Percentiles rank a stretch among this genome's conserved stretches.
phyloP scores from a whole-genome alignment of 2,113 vertebrate genomes.

The Takifugu bimaculatus region DNA sequence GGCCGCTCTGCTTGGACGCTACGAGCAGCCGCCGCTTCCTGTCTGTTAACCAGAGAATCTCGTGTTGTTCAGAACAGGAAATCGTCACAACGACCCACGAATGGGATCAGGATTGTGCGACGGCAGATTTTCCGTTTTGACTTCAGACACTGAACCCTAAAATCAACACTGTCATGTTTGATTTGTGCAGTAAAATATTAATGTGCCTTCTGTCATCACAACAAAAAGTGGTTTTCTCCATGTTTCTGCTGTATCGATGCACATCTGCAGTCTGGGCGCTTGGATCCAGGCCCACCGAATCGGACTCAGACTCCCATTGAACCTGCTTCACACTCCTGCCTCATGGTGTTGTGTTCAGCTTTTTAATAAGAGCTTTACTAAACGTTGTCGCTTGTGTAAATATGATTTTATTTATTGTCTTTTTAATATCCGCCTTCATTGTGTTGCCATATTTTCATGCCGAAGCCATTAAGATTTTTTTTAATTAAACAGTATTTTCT shows the following conservation, averaged over 20 bases:
- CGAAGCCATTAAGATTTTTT: conserved; percentile 77
- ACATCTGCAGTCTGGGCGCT: neutral
- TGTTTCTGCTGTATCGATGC: neutral
- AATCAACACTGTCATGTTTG: neutral
- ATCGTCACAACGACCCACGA: neutral
- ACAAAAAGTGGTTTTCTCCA: neutral
- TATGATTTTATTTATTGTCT: conserved; percentile 75
- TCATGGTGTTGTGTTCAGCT: conserved; percentile 11
- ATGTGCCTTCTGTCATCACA: conserved; percentile 42
- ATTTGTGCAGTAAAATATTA: conserved; percentile 6
- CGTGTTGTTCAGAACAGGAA: no score
- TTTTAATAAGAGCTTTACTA: conserved; percentile 28
- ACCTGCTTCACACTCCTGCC: conserved; percentile 25
- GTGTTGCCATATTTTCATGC: conserved; percentile 70
- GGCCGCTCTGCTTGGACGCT: neutral
- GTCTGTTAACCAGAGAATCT: neutral
- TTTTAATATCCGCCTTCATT: conserved; percentile 70
- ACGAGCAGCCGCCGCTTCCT: neutral
- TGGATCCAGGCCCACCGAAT: no score
- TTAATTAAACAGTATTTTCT: conserved; percentile 77
- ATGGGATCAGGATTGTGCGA: neutral
- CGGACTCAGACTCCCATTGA: neutral
- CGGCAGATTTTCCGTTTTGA: neutral
- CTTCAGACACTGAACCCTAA: no score
- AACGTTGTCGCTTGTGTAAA: conserved; percentile 61